These are phyloP conservation scores for Sesia bembeciformis DNA, from an alignment of 2,888 invertebrate genomes.

Conservation along the genomic window DNA sequence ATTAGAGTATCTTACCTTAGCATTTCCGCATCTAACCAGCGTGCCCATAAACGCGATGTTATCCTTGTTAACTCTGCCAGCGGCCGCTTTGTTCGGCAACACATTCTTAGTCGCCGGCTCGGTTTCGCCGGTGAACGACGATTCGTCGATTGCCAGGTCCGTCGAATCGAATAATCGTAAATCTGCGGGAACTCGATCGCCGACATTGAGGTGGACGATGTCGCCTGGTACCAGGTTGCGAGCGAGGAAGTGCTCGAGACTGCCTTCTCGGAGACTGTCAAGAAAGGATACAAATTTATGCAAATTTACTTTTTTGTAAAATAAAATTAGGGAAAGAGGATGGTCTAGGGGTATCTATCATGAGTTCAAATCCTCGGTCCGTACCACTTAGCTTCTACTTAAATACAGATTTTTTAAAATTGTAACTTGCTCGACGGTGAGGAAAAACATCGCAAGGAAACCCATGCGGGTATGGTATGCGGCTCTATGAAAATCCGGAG, in stretches of 20 bases:
- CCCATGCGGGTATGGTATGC: too few relatives aligned
- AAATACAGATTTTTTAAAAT: too few relatives aligned
- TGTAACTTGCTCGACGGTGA: too few relatives aligned
- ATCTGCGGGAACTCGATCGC: conserved; percentile 98
- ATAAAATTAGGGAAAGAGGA: too few relatives aligned
- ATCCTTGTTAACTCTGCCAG: conserved; percentile 80
- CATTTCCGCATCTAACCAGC: conserved; percentile 94
- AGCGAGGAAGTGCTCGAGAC: conserved; percentile 91
- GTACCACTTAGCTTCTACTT: too few relatives aligned
- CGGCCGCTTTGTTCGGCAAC: conserved; percentile 76
- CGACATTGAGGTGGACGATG: conserved; percentile 92
- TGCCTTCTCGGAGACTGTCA: conserved; percentile 88
- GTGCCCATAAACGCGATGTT: conserved; percentile 99
- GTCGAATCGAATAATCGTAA: conserved; percentile 93
- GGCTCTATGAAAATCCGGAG: too few relatives aligned
- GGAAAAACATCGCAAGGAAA: too few relatives aligned
- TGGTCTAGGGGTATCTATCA: too few relatives aligned
- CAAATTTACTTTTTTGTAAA: too few relatives aligned
- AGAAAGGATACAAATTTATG: conserved; percentile 8
- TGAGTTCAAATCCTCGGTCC: too few relatives aligned
- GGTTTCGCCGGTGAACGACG: conserved; percentile 98
- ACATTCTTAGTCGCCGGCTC: conserved; percentile 90
- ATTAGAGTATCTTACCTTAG: conserved; percentile 78
- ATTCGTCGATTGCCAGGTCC: conserved; percentile 97
- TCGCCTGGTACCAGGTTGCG: conserved; percentile 98